Conservation (phyloP, 2,113 vertebrate genomes). For the Glaucomys volans region DNA sequence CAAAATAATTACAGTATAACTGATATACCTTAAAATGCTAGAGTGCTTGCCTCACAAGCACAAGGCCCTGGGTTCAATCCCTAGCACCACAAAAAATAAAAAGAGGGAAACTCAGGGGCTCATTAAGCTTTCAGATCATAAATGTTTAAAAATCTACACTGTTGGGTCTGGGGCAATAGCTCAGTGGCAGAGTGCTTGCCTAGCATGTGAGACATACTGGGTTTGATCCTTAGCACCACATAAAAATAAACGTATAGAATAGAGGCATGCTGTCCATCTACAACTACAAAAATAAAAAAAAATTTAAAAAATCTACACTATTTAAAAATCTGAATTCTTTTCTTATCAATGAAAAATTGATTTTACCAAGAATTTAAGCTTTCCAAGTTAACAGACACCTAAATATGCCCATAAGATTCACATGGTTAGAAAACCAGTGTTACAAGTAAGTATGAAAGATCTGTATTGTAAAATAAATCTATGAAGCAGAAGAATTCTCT, state of each 20-base stretch:
- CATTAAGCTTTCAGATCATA: not conserved
- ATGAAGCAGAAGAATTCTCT: not conserved
- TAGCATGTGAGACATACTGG: too few relatives aligned
- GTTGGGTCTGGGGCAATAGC: too few relatives aligned
- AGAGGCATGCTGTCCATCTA: too few relatives aligned
- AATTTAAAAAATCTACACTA: not conserved
- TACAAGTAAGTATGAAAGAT: conserved; percentile 16
- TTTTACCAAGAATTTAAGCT: conserved; percentile 34
- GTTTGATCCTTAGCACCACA: too few relatives aligned
- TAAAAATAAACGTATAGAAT: too few relatives aligned
- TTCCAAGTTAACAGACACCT: conserved; percentile 31
- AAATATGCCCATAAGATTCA: conserved; percentile 3
- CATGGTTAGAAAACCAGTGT: conserved; percentile 6
- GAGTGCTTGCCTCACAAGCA: too few relatives aligned
- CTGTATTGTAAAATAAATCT: not conserved
- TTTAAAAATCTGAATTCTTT: conserved; percentile 63
- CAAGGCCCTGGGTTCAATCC: too few relatives aligned
- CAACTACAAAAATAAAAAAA: too few relatives aligned
- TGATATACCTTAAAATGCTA: too few relatives aligned
- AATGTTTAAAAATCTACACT: not conserved
- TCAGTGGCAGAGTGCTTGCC: too few relatives aligned
- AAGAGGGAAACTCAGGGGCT: not conserved
- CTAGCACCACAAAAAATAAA: too few relatives aligned
- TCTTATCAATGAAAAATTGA: conserved; percentile 12
- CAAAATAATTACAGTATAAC: too few relatives aligned